A percentile compares a stretch with the other conserved stretches of the same genome.
These are phyloP conservation scores for Oeneis ivallda DNA, from an alignment of 2,888 invertebrate species.

Conservation along the genomic window DNA sequence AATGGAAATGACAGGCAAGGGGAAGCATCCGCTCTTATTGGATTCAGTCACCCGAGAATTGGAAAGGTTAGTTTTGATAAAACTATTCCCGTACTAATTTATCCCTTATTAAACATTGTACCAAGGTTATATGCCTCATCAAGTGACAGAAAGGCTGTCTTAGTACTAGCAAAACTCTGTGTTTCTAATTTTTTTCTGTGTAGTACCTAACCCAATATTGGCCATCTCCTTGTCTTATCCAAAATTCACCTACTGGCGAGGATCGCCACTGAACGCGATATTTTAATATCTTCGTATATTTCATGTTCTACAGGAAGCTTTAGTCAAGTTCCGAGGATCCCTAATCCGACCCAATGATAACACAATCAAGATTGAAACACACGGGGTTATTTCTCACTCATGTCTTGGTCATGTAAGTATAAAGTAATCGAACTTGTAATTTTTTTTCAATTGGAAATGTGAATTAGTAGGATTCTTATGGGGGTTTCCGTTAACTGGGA, in stretches of 20 bases:
- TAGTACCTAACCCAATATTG: too few species aligned
- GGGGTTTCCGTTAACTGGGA: too few species aligned
- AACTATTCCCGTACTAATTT: neutral
- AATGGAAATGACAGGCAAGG: slow-evolving; percentile 72
- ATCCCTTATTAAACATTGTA: neutral
- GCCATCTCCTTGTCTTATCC: too few species aligned
- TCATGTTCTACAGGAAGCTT: slow-evolving; percentile 56
- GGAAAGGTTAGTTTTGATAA: slow-evolving; percentile 70
- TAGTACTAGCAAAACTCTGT: too few species aligned
- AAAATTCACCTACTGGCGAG: too few species aligned
- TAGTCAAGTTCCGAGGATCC: slow-evolving; percentile 56
- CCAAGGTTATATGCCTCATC: too few species aligned
- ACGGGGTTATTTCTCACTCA: slow-evolving; percentile 58
- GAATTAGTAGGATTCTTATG: too few species aligned
- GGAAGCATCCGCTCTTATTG: slow-evolving; percentile 79
- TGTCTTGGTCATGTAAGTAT: slow-evolving; percentile 62
- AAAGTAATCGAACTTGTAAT: too few species aligned
- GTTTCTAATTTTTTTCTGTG: too few species aligned
- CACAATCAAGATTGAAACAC: slow-evolving; percentile 59
- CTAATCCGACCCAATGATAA: slow-evolving; percentile 55
- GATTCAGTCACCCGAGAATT: slow-evolving; percentile 86
- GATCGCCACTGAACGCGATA: neutral
- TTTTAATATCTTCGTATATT: neutral
- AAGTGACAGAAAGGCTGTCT: too few species aligned
- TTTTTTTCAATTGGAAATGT: too few species aligned